Base-by-base conservation (phyloP, 64 coral and sea anemone species). In the Montipora foliosa region DNA sequence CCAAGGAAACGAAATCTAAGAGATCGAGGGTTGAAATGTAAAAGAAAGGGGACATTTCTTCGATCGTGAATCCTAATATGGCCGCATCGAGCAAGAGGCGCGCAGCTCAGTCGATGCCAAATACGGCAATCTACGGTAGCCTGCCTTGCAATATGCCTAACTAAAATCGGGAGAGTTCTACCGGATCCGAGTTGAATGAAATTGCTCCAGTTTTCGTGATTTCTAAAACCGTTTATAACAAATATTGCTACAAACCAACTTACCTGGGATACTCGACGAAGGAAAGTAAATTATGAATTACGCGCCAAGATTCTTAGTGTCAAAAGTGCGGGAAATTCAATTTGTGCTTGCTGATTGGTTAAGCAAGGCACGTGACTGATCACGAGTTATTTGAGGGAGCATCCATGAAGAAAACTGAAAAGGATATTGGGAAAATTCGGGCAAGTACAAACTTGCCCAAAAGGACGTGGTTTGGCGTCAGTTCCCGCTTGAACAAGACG, bases 251-350 rank as follows among this genome's bases (percentile, higher is more conserved):
- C 22, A 4, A 45, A 22, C 1, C 6, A 15, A 67, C 91, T 37
- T 80, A 93, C 91, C 91, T 93, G 1, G 7, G 3, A 64, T 4
- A 49, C 81, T 52, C 20, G 19, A 69, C 50, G 37, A 76, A 19
- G 72, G 83, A 87, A 19, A 14, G 64, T 20, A 58, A 88, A 79
- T 87, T 93, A 79, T 93, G 71, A 93, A 79, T 49, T 88, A 87
- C 91, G 91, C 91, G 91, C 91, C 91, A 93, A 93, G 61, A 50
- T 93, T 79, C 67, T 8, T 22, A 75, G 5, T 5, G 8, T 44
- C 21, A 87, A 87, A 87, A 93, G 80, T 85, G 82, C 91, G 91
- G 73, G 91, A 93, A 88, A 76, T 88, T 93, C 91, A 79, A 87
- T 70, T 87, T 49, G 13, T 14, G 50, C 2, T 4, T 16, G 8